phyloP scores from a whole-genome alignment of 2,888 invertebrate genomes.

The Ochlodes sylvanus region DNA sequence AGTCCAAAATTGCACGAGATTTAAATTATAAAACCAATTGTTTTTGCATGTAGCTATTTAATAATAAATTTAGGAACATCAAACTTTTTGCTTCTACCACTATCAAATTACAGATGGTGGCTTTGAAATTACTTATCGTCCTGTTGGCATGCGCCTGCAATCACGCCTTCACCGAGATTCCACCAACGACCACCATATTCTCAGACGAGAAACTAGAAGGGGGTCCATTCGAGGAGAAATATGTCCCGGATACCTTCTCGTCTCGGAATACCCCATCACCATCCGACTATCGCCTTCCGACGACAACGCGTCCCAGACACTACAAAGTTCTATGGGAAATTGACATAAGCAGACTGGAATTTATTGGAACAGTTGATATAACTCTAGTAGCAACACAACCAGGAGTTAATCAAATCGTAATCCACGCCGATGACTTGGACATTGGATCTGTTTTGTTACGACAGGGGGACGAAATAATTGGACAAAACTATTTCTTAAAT shows the following conservation, averaged over 20 bases:
- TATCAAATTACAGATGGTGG: conserved; percentile 63
- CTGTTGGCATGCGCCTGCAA: conserved; percentile 54
- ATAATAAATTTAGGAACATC: too few relatives aligned
- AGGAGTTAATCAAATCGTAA: conserved; percentile 61
- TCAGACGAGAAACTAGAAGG: conserved; percentile 69
- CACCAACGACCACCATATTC: conserved; percentile 69
- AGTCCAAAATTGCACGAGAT: too few relatives aligned
- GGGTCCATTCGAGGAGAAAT: conserved; percentile 64
- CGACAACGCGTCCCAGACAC: conserved; percentile 74
- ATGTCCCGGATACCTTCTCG: conserved; percentile 41
- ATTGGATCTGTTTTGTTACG: conserved; percentile 64
- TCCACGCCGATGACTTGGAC: conserved; percentile 62
- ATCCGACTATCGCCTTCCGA: conserved; percentile 73
- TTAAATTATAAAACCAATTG: too few relatives aligned
- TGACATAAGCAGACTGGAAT: conserved; percentile 57
- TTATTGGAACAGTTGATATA: conserved; percentile 71
- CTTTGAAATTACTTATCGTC: conserved; percentile 56
- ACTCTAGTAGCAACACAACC: conserved; percentile 56
- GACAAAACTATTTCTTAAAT: conserved; percentile 44
- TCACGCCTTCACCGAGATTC: conserved; percentile 53
- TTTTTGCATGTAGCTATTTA: too few relatives aligned
- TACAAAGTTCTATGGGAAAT: conserved; percentile 82
- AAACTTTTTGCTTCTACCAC: too few relatives aligned
- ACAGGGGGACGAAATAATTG: conserved; percentile 56
- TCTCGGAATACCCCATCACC: conserved; percentile 46